Evolutionary conservation across 2,113 vertebrate species (phyloP), one percentile per base, ranked within the genome.

Genomic region (Myocastor coypus): DNA sequence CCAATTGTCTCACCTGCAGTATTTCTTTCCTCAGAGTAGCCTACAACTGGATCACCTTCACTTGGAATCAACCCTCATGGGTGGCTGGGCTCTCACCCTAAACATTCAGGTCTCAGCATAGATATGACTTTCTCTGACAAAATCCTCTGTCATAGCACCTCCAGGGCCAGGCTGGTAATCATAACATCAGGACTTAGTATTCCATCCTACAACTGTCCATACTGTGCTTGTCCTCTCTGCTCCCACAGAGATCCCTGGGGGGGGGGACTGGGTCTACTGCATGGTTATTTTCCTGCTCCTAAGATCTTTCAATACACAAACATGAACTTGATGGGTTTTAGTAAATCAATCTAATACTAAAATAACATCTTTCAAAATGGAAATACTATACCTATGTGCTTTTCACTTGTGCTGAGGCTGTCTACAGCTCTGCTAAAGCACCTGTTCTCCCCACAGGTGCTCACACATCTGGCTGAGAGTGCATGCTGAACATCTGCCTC

Each of bases 261-360:
- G 9, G 1, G 3, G 32, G 24, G 32, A 50, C 52, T 50, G 14
- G 22, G 2, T 87, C 69, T 80, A 17, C 16, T 12, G 2, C 5
- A 30, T 10, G 28, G 7, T 92, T 83, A 66, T 71, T 52, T 82
- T 7, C 40, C 8, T 17, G 64, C 64, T n/a, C 32, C n/a, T 32
- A 3, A 32, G 14, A 17, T 81, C 64, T 77, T 82, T 71, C 75
- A 77, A 75, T 77, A 78, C 66, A 78, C 34, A 22, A 50, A 73
- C 30, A 80, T 9, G 0, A 19, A 42, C 24, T 81, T 0, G 1
- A 61, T 16, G 11, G 14, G 5, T 37, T 96, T 95, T 17, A 17
- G 75, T 83, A 94, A 83, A 81, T 57, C 68, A 64, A 87, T 5
- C 28, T 12, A 85, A 17, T 22, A 89, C 34, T 64, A 89, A 95